Percentiles rank a stretch among this genome's conserved stretches.
Evolutionary conservation across 2,113 vertebrate species (phyloP).

Genomic region (Morphnarchus princeps): DNA sequence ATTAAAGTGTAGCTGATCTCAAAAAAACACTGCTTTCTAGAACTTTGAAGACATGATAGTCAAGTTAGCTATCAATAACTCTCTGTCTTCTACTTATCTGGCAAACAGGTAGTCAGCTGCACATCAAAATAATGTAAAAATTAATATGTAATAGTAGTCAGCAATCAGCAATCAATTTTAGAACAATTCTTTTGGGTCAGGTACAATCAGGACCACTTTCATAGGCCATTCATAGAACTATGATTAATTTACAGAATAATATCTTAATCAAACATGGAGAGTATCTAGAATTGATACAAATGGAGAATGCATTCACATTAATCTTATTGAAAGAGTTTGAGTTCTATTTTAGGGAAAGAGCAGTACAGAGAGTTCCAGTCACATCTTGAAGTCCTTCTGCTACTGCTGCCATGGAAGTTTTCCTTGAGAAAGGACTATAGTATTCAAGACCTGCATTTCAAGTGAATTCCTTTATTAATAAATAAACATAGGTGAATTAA

Average conservation of each 20-base stretch:
- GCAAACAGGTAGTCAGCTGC: background rate
- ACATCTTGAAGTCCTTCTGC: background rate
- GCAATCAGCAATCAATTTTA: background rate
- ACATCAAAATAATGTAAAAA: background rate
- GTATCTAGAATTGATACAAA: background rate
- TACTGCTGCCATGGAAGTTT: background rate
- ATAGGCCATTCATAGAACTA: background rate
- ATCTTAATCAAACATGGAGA: constrained; percentile 17
- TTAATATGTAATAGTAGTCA: background rate
- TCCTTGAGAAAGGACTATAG: background rate
- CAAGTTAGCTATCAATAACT: background rate
- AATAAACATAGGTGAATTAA: background rate
- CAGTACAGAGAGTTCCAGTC: background rate
- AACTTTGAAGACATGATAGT: background rate
- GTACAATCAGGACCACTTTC: background rate
- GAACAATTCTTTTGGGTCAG: background rate
- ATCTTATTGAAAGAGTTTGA: background rate
- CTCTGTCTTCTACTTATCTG: background rate
- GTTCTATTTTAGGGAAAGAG: constrained; percentile 4
- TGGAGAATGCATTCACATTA: background rate
- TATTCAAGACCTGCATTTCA: background rate
- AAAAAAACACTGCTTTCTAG: background rate
- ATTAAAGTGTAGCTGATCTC: background rate
- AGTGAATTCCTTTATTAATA: background rate
- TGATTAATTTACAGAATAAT: background rate